Percentiles rank a stretch among this genome's conserved stretches.
Conservation (phyloP, 2,113 vertebrate genomes). For the Gallinago paraguaiae region DNA sequence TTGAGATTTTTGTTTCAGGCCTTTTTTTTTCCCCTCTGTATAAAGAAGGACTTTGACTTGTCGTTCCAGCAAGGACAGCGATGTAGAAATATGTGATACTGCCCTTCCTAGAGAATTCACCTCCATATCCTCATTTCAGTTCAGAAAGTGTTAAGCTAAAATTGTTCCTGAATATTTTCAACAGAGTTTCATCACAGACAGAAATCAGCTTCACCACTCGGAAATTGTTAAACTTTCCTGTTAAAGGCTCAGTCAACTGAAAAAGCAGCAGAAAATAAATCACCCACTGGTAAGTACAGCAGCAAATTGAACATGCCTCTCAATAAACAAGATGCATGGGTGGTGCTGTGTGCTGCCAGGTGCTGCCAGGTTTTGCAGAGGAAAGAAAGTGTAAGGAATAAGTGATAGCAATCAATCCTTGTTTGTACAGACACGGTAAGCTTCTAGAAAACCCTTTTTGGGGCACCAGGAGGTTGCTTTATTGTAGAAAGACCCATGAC, state of each 20-base stretch:
- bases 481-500: background rate
- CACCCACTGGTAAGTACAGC: background rate
- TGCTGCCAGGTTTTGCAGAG: background rate
- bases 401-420: background rate
- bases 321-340: background rate
- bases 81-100: background rate
- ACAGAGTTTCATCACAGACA: background rate
- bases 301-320: background rate
- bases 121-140: background rate
- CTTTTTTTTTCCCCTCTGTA: background rate
- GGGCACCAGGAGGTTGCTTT: background rate
- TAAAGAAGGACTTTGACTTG: background rate
- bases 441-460: background rate
- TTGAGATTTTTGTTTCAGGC: background rate
- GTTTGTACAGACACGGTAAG: background rate
- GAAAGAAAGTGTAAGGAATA: background rate
- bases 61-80: background rate
- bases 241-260: background rate
- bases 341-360: background rate
- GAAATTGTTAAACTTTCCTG: slow-evolving; percentile 37
- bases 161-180: background rate
- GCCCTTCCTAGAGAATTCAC: background rate
- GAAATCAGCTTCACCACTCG: background rate
- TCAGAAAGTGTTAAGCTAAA: background rate
- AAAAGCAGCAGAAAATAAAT: background rate